Conservation (phyloP, 1,140 invertebrate species). For the Drosophila yakuba region DNA sequence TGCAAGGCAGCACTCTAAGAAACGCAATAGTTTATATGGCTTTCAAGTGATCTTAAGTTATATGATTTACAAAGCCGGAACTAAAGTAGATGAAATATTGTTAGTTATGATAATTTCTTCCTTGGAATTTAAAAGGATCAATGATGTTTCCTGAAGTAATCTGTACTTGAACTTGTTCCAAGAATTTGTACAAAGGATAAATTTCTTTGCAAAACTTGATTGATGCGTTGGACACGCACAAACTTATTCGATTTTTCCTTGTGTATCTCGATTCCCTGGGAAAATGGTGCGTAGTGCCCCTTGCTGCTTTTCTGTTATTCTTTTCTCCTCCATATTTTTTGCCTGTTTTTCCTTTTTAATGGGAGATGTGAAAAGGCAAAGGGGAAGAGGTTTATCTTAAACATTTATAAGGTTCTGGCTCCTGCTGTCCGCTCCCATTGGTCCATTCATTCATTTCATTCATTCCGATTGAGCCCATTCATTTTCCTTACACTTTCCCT, state of each 20-base stretch:
- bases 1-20: not conserved
- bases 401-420: conserved; percentile 45
- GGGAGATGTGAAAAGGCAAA: conserved; percentile 20
- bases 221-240: no score
- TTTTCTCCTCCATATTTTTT: conserved; percentile 28
- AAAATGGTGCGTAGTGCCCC: not conserved
- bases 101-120: no score
- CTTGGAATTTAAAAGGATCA: no score
- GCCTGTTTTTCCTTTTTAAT: not conserved
- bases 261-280: conserved; percentile 8
- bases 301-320: conserved; percentile 27
- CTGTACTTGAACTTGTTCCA: no score
- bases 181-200: no score
- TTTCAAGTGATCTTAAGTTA: no score
- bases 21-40: not conserved
- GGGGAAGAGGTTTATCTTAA: conserved; percentile 27
- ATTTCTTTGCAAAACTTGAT: no score
- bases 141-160: no score
- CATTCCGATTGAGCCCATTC: conserved; percentile 34
- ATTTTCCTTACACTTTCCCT: conserved; percentile 13
- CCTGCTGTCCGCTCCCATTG: conserved; percentile 17
- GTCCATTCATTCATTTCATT: conserved; percentile 58
- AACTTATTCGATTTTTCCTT: conserved; percentile 1
- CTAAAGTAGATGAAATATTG: no score
- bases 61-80: no score